phyloP scores from a whole-genome alignment of 2,113 vertebrate species.

The Dipodomys ordii region DNA sequence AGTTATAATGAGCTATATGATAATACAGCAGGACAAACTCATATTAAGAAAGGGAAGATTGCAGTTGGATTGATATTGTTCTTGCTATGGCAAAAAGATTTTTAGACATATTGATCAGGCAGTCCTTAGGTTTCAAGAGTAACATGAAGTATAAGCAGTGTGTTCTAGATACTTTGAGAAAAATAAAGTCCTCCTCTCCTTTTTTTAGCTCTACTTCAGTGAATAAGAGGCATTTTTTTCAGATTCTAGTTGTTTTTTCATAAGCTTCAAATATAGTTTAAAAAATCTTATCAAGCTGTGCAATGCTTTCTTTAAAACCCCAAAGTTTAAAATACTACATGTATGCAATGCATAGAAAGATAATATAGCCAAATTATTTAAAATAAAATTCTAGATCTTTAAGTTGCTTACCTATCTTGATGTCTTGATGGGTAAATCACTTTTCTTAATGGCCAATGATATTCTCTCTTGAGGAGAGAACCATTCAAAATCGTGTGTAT shows the following conservation, averaged over 20 bases:
- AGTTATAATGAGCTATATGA: background rate
- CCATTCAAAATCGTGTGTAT: too few species aligned
- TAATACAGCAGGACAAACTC: background rate
- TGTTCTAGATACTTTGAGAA: constrained; percentile 15
- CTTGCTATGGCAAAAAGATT: background rate
- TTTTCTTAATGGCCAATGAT: background rate
- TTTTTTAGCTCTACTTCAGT: constrained; percentile 33
- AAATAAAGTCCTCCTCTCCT: background rate
- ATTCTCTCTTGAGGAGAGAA: background rate
- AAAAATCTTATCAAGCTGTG: constrained; percentile 54
- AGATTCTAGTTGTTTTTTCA: constrained; percentile 63
- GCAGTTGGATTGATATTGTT: background rate
- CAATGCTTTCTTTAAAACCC: constrained; percentile 55
- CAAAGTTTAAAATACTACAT: constrained; percentile 13
- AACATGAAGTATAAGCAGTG: constrained; percentile 1
- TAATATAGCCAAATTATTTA: background rate
- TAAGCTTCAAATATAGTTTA: background rate
- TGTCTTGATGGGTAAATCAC: background rate
- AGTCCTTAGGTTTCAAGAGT: constrained; percentile 21
- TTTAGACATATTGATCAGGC: background rate
- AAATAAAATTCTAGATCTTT: constrained; percentile 40
- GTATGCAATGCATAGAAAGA: constrained; percentile 43
- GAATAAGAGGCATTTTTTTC: constrained; percentile 41
- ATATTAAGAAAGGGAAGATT: constrained; percentile 6
- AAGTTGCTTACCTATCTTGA: background rate